A percentile compares a stretch with the other conserved stretches of the same genome.
Evolutionary conservation across 2,113 vertebrate genomes (phyloP).

Genomic region (Corynorhinus townsendii): DNA sequence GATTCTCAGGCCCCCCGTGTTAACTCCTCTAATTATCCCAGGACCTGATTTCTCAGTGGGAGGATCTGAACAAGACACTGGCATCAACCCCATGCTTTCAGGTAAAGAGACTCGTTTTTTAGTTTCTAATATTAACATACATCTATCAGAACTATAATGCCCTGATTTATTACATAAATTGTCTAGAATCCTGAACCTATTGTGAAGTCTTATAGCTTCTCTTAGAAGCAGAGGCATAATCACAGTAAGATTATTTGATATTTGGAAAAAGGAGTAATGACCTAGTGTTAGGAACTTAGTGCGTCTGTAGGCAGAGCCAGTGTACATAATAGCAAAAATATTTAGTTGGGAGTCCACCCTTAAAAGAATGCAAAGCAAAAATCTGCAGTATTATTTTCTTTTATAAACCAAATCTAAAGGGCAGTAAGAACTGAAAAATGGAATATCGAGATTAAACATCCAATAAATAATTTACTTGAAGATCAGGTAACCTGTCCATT

Average conservation of each 20-base stretch:
- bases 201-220: background rate
- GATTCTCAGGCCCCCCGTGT: background rate
- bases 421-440: background rate
- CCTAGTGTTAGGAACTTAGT: background rate
- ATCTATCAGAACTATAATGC: background rate
- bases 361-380: background rate
- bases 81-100: conserved; percentile 40
- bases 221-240: background rate
- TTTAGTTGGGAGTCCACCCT: background rate
- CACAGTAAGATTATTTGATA: background rate
- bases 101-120: conserved; percentile 38
- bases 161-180: background rate
- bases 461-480: conserved; percentile 6
- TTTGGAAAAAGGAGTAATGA: background rate
- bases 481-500: background rate
- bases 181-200: background rate
- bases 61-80: background rate
- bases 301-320: background rate
- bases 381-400: background rate
- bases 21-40: conserved; percentile 37
- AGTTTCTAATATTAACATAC: background rate
- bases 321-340: background rate
- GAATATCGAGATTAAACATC: background rate
- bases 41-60: background rate
- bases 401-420: background rate